These are phyloP conservation scores for Taeniopygia guttata DNA, from an alignment of 2,797 vertebrate species.

Conservation along the genomic window DNA sequence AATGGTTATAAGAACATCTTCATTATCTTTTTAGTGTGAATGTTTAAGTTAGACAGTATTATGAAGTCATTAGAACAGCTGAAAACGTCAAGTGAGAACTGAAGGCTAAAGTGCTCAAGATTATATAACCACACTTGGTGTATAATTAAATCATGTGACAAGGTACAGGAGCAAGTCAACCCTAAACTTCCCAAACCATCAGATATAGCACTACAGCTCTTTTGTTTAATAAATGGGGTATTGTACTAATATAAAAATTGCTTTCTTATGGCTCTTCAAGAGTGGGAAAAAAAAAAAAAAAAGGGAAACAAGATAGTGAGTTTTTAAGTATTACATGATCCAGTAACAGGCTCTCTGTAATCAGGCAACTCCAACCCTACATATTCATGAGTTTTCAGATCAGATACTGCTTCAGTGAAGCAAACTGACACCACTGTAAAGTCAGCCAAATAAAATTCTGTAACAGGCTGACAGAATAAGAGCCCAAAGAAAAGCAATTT, in stretches of 20 bases:
- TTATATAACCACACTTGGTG: neutral
- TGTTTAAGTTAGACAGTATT: neutral
- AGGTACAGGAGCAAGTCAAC: neutral
- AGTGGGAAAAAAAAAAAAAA: rapidly evolving
- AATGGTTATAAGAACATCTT: neutral
- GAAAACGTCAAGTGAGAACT: neutral
- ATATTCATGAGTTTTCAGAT: neutral
- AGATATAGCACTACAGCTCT: neutral
- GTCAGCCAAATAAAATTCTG: neutral
- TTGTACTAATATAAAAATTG: neutral
- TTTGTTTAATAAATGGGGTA: neutral
- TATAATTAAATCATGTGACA: neutral
- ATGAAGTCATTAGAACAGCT: neutral
- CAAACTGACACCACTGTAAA: neutral
- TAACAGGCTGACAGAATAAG: neutral
- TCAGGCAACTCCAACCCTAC: neutral
- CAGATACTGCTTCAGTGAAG: neutral
- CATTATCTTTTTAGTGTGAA: neutral
- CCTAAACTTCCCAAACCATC: neutral
- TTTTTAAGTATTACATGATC: neutral
- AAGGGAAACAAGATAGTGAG: neutral
- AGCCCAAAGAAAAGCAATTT: neutral
- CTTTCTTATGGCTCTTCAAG: neutral
- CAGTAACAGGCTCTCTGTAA: neutral
- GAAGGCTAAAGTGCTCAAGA: neutral